Percentiles rank a stretch among this genome's conserved stretches.
Conservation (phyloP, 2,797 vertebrate species). For the Pangasius sanitwongsei region DNA sequence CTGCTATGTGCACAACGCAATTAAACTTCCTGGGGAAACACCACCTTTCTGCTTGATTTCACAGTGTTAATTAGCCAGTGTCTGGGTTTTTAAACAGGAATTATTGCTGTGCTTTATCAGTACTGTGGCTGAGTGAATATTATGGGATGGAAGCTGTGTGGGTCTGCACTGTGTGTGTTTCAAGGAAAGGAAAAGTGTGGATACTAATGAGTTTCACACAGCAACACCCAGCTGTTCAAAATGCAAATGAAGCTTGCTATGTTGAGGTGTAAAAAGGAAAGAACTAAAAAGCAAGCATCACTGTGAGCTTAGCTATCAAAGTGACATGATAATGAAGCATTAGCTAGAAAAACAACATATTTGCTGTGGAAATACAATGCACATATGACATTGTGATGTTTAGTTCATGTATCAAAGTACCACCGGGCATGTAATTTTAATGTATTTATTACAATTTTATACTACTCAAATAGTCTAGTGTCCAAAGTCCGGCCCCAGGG, state of each 20-base stretch:
- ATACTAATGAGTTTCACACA: constrained; percentile 77
- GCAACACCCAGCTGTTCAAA: constrained; percentile 72
- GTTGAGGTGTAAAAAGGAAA: constrained; percentile 15
- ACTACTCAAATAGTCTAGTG: not conserved
- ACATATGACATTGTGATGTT: not conserved
- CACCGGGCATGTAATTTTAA: not conserved
- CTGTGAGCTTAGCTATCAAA: not conserved
- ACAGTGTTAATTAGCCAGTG: constrained; percentile 78
- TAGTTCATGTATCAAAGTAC: not conserved
- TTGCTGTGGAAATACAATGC: not conserved
- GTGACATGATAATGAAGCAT: constrained; percentile 3
- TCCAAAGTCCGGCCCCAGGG: not conserved
- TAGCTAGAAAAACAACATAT: not conserved
- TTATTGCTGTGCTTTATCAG: constrained; percentile 72
- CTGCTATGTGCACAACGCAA: constrained; percentile 69
- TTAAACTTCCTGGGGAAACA: constrained; percentile 72
- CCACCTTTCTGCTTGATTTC: constrained; percentile 79
- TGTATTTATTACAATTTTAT: not conserved
- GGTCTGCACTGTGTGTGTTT: constrained; percentile 67
- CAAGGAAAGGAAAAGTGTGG: constrained; percentile 66
- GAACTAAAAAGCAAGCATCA: not conserved
- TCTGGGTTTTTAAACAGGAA: constrained; percentile 72
- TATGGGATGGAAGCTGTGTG: constrained; percentile 69
- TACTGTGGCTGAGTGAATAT: constrained; percentile 76
- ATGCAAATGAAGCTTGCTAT: constrained; percentile 68